A percentile compares a stretch with the other conserved stretches of the same genome.
phyloP scores from a whole-genome alignment of 1,140 invertebrate species.

The Brachionus paranguensis region DNA sequence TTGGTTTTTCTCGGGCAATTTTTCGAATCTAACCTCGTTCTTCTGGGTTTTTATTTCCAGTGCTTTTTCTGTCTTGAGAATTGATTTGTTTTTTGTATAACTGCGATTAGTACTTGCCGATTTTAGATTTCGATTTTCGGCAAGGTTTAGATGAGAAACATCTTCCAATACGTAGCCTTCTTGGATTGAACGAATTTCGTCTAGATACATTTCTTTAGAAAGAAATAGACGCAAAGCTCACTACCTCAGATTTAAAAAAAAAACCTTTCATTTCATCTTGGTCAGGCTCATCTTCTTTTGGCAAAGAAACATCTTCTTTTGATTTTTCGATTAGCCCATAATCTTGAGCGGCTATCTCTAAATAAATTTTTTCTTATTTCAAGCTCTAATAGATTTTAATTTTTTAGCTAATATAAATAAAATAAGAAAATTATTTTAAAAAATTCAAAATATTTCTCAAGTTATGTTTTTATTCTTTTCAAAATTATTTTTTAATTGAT shows the following conservation, averaged over 20 bases:
- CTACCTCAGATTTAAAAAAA: not conserved
- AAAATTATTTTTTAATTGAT: too few species aligned
- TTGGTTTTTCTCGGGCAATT: not conserved
- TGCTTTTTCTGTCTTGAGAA: not conserved
- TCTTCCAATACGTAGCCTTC: not conserved
- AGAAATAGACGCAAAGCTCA: not conserved
- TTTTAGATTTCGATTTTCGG: not conserved
- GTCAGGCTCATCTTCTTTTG: not conserved
- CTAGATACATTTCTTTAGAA: not conserved
- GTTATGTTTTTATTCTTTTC: too few species aligned
- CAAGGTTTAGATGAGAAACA: not conserved
- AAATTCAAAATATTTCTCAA: not conserved
- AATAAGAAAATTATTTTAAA: not conserved
- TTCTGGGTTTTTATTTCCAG: not conserved
- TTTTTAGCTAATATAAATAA: not conserved
- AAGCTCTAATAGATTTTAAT: not conserved
- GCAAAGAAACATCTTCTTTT: not conserved
- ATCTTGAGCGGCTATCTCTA: not conserved
- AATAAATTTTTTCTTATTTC: not conserved
- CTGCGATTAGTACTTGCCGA: not conserved
- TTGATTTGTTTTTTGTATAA: not conserved
- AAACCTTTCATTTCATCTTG: not conserved
- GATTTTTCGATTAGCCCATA: not conserved
- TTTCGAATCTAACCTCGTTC: not conserved
- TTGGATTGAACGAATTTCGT: not conserved